Conservation (phyloP, 2,888 invertebrate species). For the Drosophila prostipennis region DNA sequence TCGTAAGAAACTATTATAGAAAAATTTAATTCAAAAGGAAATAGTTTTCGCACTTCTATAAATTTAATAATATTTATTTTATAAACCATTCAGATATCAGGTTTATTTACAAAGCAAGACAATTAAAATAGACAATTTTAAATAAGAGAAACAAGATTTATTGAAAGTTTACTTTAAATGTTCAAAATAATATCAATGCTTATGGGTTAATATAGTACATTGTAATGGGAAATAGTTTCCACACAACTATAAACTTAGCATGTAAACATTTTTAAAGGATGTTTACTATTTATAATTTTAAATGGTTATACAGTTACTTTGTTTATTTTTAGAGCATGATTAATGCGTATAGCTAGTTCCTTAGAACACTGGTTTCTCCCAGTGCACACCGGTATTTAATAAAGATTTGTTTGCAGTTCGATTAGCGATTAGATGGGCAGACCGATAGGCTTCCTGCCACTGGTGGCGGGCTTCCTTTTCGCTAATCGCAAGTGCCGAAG, state of each 20-base stretch:
- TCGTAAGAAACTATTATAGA: no score
- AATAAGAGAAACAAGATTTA: no score
- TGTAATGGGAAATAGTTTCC: neutral
- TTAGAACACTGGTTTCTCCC: neutral
- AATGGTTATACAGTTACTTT: no score
- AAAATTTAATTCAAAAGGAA: no score
- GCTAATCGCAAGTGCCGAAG: conserved; percentile 22
- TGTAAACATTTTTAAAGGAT: neutral
- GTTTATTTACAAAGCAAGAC: neutral
- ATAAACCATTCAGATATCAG: neutral
- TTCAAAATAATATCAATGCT: no score
- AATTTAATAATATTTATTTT: neutral
- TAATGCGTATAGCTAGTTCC: neutral
- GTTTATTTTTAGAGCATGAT: conserved; percentile 6
- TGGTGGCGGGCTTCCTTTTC: conserved; percentile 22
- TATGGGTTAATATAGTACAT: no score
- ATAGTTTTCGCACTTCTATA: no score
- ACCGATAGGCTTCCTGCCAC: conserved; percentile 37
- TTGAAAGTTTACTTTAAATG: no score
- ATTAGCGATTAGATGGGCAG: conserved; percentile 31
- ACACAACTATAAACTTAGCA: neutral
- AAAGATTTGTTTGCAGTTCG: conserved; percentile 27
- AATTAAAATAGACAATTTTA: neutral
- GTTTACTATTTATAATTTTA: neutral
- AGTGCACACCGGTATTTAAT: conserved; percentile 29